These are phyloP conservation scores for Drosophila paramelanica DNA, from an alignment of 2,888 invertebrate genomes.

Conservation along the genomic window DNA sequence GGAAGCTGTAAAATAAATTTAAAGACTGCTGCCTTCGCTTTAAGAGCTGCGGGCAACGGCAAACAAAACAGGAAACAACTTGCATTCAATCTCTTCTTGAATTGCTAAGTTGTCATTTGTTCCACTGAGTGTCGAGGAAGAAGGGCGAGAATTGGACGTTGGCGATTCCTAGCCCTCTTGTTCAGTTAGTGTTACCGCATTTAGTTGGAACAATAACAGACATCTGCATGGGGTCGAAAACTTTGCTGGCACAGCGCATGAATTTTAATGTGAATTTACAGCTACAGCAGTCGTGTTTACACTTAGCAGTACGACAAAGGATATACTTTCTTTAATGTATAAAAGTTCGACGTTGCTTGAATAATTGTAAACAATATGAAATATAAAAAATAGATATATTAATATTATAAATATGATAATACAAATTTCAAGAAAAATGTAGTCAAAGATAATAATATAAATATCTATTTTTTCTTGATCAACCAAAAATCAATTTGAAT, in stretches of 20 bases:
- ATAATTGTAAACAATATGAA: not conserved
- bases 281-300: not conserved
- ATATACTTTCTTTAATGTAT: not conserved
- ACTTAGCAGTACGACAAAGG: not conserved
- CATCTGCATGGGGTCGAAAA: conserved; percentile 23
- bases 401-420: no score
- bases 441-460: no score
- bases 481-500: no score
- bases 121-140: not conserved
- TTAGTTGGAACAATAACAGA: conserved; percentile 30
- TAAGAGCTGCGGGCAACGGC: conserved; percentile 23
- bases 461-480: no score
- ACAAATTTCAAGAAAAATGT: no score
- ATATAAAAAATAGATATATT: no score
- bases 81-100: conserved; percentile 44
- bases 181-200: conserved; percentile 24
- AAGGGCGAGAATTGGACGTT: not conserved
- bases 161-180: not conserved
- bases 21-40: conserved; percentile 39
- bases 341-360: not conserved
- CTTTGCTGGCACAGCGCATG: conserved; percentile 9
- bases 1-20: conserved; percentile 77
- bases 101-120: conserved; percentile 44
- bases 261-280: conserved; percentile 11
- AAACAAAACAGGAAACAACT: conserved; percentile 36